Evolutionary conservation across 2,113 vertebrate species (phyloP).

Genomic region (Podarcis muralis): DNA sequence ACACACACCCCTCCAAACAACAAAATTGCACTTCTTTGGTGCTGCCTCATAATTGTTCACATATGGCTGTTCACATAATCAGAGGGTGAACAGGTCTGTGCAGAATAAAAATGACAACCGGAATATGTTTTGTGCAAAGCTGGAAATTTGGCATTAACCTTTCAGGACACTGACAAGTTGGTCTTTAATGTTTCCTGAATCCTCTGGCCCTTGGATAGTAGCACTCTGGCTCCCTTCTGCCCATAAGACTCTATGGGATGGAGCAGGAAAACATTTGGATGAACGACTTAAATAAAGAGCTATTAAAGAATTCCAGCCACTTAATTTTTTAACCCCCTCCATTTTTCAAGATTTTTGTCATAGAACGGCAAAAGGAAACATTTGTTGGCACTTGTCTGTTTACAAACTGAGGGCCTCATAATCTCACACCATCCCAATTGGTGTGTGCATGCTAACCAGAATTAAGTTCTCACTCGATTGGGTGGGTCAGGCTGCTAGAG

Average conservation of each 20-base stretch:
- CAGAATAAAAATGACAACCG: background rate
- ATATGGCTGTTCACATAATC: background rate
- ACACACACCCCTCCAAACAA: background rate
- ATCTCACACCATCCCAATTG: background rate
- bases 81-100: slow-evolving; percentile 10
- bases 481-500: background rate
- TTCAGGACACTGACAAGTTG: background rate
- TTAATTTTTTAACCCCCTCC: fast-evolving
- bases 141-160: slow-evolving; percentile 38
- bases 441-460: background rate
- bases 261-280: background rate
- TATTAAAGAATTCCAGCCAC: fast-evolving
- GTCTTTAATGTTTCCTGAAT: slow-evolving; percentile 40
- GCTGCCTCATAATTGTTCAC: background rate
- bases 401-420: background rate
- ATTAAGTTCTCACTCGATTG: background rate
- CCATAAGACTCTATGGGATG: background rate
- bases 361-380: background rate
- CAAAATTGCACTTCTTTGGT: background rate
- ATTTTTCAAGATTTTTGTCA: background rate
- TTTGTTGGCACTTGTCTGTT: background rate
- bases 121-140: slow-evolving; percentile 28
- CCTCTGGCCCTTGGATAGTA: background rate
- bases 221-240: slow-evolving; percentile 16
- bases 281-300: background rate